These are phyloP conservation scores for Octopus bimaculoides DNA, from an alignment of 1,140 invertebrate species.

Conservation along the genomic window DNA sequence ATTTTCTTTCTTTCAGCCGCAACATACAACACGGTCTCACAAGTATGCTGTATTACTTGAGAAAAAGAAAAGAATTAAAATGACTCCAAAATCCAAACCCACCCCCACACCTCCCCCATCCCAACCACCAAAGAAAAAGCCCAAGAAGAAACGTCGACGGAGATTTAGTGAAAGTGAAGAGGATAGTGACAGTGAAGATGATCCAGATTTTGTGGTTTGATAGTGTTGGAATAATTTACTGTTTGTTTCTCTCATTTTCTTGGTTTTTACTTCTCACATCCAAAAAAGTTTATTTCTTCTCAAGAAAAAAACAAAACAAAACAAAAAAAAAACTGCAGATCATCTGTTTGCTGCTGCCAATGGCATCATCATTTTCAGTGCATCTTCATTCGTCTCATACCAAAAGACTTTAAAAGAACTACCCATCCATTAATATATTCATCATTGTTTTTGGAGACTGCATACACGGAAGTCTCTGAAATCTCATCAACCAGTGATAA, in stretches of 20 bases:
- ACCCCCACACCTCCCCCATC: neutral
- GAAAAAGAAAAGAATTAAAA: neutral
- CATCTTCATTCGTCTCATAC: too few species aligned
- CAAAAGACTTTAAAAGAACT: too few species aligned
- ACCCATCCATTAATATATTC: too few species aligned
- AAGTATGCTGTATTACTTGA: slow-evolving; percentile 3
- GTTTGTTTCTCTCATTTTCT: neutral
- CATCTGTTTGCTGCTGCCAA: too few species aligned
- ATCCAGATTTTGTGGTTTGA: slow-evolving; percentile 42
- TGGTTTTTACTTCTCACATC: slow-evolving; percentile 2
- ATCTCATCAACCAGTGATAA: too few species aligned
- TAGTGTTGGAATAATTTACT: neutral
- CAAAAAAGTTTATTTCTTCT: too few species aligned
- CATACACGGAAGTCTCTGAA: too few species aligned
- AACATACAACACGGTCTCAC: neutral
- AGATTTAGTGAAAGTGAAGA: slow-evolving; percentile 40
- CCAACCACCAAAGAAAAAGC: slow-evolving; percentile 35
- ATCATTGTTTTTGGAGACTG: too few species aligned
- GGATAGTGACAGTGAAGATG: slow-evolving; percentile 46
- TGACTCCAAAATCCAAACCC: neutral
- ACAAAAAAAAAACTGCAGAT: too few species aligned
- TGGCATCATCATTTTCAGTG: too few species aligned
- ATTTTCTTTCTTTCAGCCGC: neutral
- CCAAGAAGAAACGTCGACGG: slow-evolving; percentile 40
- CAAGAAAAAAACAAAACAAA: too few species aligned